Conservation (phyloP, 2,113 vertebrate genomes). For the Clarias magur region DNA sequence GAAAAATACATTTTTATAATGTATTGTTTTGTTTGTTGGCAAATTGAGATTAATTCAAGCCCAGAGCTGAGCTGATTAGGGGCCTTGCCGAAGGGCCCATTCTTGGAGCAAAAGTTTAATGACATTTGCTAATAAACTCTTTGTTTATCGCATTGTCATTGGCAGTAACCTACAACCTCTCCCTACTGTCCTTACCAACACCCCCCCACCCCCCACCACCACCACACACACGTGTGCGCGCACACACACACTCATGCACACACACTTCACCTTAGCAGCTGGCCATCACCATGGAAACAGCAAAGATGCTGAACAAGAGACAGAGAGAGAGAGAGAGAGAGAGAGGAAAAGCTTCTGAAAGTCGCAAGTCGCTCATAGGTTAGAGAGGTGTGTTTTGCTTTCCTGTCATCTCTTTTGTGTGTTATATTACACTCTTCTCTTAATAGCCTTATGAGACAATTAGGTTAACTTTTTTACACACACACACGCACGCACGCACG, state of each 20-base stretch:
- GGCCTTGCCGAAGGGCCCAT: neutral
- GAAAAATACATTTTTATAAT: neutral
- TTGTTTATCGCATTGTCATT: slow-evolving; percentile 49
- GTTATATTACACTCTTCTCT: neutral
- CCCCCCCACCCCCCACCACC: too few relatives aligned
- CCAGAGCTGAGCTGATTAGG: neutral
- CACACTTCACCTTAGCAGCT: slow-evolving; percentile 60
- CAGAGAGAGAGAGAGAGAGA: slow-evolving; percentile 52
- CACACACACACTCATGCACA: slow-evolving; percentile 36
- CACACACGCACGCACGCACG: neutral
- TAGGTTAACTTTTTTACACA: neutral
- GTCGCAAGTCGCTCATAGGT: slow-evolving; percentile 62
- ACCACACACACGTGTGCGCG: neutral
- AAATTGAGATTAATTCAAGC: neutral
- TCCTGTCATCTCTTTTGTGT: neutral
- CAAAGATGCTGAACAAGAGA: slow-evolving; percentile 67
- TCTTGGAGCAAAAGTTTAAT: too few relatives aligned
- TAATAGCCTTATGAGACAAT: neutral
- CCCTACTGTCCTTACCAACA: slow-evolving; percentile 31
- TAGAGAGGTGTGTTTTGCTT: slow-evolving; percentile 53
- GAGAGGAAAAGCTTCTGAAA: slow-evolving; percentile 58
- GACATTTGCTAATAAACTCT: neutral
- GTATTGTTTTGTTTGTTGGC: neutral
- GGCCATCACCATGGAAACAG: slow-evolving; percentile 74
- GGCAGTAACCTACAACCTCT: slow-evolving; percentile 64